Conservation (phyloP, 2,797 vertebrate genomes). For the Emydoidea blandingii region DNA sequence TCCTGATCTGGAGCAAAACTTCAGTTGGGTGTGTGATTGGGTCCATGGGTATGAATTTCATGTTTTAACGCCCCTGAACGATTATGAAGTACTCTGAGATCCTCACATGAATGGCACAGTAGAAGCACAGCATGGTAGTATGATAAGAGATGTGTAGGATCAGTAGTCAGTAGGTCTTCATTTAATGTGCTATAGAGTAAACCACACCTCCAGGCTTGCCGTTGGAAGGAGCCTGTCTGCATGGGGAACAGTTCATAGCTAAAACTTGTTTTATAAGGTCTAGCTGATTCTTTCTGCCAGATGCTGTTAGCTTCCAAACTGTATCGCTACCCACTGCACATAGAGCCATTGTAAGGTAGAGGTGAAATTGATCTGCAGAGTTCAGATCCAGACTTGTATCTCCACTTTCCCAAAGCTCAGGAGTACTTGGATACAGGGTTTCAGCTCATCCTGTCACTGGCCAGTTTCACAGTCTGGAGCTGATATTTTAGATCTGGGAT, state of each 20-base stretch:
- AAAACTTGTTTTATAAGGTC: neutral
- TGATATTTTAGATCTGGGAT: neutral
- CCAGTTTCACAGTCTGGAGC: neutral
- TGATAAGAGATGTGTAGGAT: neutral
- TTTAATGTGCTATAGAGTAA: neutral
- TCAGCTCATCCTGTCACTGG: neutral
- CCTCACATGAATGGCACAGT: neutral
- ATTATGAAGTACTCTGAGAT: neutral
- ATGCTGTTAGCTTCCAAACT: neutral
- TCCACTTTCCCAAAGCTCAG: neutral
- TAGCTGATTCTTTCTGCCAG: neutral
- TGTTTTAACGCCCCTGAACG: neutral
- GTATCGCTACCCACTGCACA: neutral
- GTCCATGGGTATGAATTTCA: neutral
- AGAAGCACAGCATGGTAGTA: neutral
- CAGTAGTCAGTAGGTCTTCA: neutral
- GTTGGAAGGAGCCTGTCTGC: neutral
- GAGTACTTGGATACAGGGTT: accelerated
- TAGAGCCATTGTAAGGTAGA: neutral
- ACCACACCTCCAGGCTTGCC: neutral
- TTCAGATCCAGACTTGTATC: accelerated
- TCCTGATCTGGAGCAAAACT: neutral
- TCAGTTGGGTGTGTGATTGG: neutral
- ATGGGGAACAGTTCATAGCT: neutral
- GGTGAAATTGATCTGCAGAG: neutral